phyloP scores from a whole-genome alignment of 2,113 vertebrate species.

The Ceuthmochares aereus region DNA sequence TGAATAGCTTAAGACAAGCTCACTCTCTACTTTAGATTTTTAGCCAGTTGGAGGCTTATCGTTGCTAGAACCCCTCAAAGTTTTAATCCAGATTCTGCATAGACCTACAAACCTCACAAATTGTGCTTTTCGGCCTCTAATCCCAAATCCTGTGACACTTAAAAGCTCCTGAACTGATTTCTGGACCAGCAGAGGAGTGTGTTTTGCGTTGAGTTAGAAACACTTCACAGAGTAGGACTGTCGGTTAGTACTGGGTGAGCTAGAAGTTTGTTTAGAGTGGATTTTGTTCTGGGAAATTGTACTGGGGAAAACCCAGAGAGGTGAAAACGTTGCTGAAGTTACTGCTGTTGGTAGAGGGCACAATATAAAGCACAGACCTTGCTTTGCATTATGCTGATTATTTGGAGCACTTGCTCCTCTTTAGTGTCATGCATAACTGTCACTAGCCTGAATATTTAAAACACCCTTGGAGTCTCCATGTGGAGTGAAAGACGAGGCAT shows the following conservation, averaged over 20 bases:
- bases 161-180: background rate
- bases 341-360: background rate
- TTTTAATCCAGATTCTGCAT: background rate
- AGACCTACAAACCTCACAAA: background rate
- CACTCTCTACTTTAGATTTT: background rate
- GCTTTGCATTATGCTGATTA: background rate
- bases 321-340: background rate
- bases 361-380: background rate
- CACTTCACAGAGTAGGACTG: background rate
- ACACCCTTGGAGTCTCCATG: background rate
- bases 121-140: background rate
- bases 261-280: background rate
- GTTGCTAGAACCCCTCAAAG: background rate
- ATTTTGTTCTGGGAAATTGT: background rate
- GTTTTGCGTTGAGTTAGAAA: background rate
- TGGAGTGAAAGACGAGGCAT: background rate
- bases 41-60: background rate
- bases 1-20: background rate
- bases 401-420: background rate
- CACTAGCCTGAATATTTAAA: background rate
- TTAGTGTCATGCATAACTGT: background rate
- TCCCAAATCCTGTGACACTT: background rate
- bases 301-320: background rate
- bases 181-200: background rate
- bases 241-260: background rate